Evolutionary conservation across 2,797 vertebrate genomes (phyloP), one percentile per base, ranked within the genome.

Genomic region (Agapornis canus): DNA sequence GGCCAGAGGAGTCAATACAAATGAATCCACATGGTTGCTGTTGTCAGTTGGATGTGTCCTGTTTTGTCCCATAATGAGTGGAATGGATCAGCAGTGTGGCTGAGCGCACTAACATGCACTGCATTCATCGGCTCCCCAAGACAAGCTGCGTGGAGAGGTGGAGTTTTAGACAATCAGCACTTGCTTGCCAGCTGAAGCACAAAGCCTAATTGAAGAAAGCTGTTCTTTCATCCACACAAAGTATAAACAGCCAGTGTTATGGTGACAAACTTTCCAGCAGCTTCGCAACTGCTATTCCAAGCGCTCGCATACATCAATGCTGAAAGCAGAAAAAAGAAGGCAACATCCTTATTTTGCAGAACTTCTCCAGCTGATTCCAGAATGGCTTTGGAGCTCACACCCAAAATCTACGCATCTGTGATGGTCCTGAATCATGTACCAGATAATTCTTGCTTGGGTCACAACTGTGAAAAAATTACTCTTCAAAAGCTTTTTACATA

Each of bases 231-330:
- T 95, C 94, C 94, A 70, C 86, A 92, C 83, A 86, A 92, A 94
- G 66, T 42, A 89, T 90, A 96, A 97, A 97, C 86, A 95, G 68
- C 60, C 92, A 88, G 82, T 93, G 91, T 92, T 96, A 83, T 96
- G 80, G 96, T 97, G 95, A 95, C 92, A 95, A 95, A 88, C 64
- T 94, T 98, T 91, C 96, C 97, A 95, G 92, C 95, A 96, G 96
- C 91, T 94, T 94, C 9, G 4, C 66, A 75, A 95, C 79, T 83
- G 92, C 94, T 90, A 91, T 92, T 95, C 89, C 84, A 86, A 97
- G 91, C 20, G 31, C 95, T 96, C 32, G 22, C 63, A 64, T 70
- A 80, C 89, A 29, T 65, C 3, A 21, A 83, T 6, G 84, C 79
- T 69, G 90, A 93, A 89, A 93, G 84, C 68, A 64, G 49, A 49